phyloP scores from a whole-genome alignment of 2,888 invertebrate species.

The Gymnosoma rotundatum region DNA sequence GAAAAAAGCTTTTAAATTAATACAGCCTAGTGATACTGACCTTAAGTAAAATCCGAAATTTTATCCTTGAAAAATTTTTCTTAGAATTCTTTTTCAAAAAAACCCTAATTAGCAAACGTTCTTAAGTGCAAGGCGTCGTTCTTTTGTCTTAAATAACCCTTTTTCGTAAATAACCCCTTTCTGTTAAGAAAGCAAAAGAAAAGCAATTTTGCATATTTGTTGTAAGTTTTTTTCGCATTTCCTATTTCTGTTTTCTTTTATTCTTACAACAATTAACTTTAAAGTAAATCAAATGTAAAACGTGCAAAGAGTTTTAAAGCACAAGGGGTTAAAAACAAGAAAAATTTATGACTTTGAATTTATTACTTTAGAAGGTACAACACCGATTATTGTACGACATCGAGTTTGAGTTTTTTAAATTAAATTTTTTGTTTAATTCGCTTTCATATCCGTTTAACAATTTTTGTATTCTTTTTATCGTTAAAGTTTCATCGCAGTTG shows the following conservation, averaged over 20 bases:
- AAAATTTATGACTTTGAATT: not conserved
- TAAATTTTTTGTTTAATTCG: not conserved
- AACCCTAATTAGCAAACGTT: not conserved
- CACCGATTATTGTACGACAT: too few species aligned
- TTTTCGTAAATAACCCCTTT: not conserved
- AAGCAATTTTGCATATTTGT: slow-evolving; percentile 3
- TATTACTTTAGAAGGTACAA: too few species aligned
- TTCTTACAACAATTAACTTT: not conserved
- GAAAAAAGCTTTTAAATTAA: too few species aligned
- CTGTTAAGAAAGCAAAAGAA: not conserved
- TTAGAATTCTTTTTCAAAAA: not conserved
- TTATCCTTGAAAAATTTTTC: not conserved
- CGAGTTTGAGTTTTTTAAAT: too few species aligned
- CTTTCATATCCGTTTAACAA: not conserved
- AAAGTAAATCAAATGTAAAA: not conserved
- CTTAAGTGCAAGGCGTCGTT: not conserved
- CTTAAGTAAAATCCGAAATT: not conserved
- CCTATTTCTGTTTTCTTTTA: slow-evolving; percentile 18
- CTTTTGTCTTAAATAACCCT: slow-evolving; percentile 5
- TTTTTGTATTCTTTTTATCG: not conserved
- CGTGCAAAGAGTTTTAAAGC: not conserved
- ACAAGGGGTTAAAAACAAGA: not conserved
- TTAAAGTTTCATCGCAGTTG: slow-evolving; percentile 11
- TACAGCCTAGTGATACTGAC: too few species aligned
- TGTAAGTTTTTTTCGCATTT: slow-evolving; percentile 6